Conservation (phyloP, 2,888 invertebrate genomes). For the Tetanocera ferruginea region DNA sequence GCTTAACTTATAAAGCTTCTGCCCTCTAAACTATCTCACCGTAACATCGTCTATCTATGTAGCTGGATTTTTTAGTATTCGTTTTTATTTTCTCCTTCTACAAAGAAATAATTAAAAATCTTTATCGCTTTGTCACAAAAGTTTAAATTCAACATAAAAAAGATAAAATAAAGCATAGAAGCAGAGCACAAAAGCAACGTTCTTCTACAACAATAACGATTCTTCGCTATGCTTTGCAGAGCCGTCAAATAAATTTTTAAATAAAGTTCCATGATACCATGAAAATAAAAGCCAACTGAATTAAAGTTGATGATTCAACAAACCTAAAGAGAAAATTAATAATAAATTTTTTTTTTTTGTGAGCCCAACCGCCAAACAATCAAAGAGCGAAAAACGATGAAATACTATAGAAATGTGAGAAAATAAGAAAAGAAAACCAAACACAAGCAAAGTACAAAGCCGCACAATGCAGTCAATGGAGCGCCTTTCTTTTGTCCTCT, state of each 20-base stretch:
- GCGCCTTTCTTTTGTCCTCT: too few relatives aligned
- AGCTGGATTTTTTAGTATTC: background rate
- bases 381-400: background rate
- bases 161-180: background rate
- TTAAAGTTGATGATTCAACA: slow-evolving; percentile 19
- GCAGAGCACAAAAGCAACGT: background rate
- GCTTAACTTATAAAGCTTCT: background rate
- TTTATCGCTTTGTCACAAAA: slow-evolving; percentile 26
- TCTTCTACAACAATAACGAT: background rate
- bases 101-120: slow-evolving; percentile 27
- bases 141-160: slow-evolving; percentile 9
- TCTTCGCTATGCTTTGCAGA: background rate
- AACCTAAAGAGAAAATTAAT: slow-evolving; percentile 14
- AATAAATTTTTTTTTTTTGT: background rate
- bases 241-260: background rate
- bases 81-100: background rate
- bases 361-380: background rate
- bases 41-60: too few relatives aligned
- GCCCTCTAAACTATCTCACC: too few relatives aligned
- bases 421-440: background rate
- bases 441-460: background rate
- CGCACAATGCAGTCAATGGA: background rate
- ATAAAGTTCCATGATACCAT: background rate
- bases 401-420: background rate
- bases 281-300: background rate